phyloP scores from a whole-genome alignment of 2,797 vertebrate species.

The Moxostoma hubbsi region DNA sequence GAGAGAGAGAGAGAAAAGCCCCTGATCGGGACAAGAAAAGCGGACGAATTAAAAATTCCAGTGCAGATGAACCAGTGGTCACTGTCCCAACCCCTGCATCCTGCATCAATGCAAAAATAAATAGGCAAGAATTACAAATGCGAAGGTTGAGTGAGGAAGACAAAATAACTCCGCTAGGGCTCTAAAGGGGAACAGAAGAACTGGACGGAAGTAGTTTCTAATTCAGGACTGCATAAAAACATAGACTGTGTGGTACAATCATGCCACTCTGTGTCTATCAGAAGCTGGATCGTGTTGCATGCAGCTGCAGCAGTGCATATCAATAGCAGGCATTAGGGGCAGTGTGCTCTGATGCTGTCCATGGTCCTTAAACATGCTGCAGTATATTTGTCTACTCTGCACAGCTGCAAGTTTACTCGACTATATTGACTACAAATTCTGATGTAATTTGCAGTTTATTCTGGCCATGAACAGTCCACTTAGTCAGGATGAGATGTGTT shows the following conservation, averaged over 20 bases:
- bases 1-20: conserved; percentile 23
- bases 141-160: background rate
- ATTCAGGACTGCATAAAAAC: background rate
- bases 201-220: conserved; percentile 8
- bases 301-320: conserved; percentile 6
- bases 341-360: conserved; percentile 33
- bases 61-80: conserved; percentile 24
- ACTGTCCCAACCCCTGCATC: background rate
- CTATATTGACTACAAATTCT: background rate
- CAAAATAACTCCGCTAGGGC: conserved; percentile 17
- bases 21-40: conserved; percentile 47
- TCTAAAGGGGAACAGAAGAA: background rate
- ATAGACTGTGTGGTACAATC: background rate
- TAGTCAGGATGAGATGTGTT: background rate
- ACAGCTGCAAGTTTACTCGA: background rate
- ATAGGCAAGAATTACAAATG: background rate
- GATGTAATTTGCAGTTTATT: too few species aligned
- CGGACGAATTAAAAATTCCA: conserved; percentile 41
- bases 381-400: background rate
- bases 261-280: background rate
- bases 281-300: background rate
- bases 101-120: background rate
- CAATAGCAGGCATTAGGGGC: background rate
- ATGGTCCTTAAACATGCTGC: conserved; percentile 32
- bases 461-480: background rate